Evolutionary conservation across 35 echinoderm and acorn worm genomes (phyloP).

Genomic region (Ophiothrix spiculata): DNA sequence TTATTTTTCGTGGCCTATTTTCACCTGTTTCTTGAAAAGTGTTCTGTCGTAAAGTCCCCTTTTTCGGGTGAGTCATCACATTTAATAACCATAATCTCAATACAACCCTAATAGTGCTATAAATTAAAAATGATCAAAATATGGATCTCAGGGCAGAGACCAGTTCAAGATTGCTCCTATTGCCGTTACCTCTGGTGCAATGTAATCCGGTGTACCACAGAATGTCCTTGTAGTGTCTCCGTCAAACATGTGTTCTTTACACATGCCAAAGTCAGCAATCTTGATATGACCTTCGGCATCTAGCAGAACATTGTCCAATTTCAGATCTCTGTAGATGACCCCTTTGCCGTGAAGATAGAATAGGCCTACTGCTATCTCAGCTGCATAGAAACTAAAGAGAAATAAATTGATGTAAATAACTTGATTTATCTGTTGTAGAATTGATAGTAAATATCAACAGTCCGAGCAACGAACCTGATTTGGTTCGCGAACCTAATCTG

Average conservation of each 20-base stretch:
- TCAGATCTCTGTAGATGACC: constrained; percentile 90
- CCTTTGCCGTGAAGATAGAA: constrained; percentile 90
- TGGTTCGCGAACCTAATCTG: no score
- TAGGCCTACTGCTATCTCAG: constrained; percentile 89
- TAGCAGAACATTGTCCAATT: constrained; percentile 89
- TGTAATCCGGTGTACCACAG: constrained; percentile 98
- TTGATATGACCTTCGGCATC: constrained; percentile 96
- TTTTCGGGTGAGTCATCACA: no score
- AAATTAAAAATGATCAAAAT: no score
- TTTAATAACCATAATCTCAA: no score
- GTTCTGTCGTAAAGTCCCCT: no score
- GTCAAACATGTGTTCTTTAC: constrained; percentile 89
- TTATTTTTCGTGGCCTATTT: no score
- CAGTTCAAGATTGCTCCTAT: neutral
- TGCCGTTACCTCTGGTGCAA: constrained; percentile 86
- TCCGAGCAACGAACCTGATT: no score
- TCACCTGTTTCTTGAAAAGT: no score
- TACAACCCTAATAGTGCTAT: no score
- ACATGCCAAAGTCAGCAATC: constrained; percentile 99
- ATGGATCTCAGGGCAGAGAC: no score
- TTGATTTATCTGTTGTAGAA: neutral
- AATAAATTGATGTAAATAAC: neutral
- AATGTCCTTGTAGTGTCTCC: constrained; percentile 84
- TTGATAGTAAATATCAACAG: no score
- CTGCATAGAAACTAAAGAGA: constrained; percentile 76